A percentile compares a stretch with the other conserved stretches of the same genome.
Conservation (phyloP, 2,113 vertebrate species). For the Proteles cristata region DNA sequence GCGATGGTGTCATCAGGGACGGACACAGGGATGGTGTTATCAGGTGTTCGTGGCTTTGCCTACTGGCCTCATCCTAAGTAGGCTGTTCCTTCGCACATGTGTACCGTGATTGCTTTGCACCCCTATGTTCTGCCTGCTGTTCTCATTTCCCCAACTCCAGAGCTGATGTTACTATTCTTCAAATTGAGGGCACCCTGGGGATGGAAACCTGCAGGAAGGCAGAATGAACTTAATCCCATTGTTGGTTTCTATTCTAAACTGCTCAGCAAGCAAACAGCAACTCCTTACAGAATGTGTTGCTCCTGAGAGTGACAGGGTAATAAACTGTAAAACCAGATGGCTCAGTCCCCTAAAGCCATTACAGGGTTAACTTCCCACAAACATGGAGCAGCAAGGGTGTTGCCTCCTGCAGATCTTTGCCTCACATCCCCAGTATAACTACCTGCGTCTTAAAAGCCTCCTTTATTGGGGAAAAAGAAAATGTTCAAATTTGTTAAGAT, state of each 20-base stretch:
- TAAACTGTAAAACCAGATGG: constrained; percentile 37
- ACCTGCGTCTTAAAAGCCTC: not conserved
- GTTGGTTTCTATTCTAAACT: constrained; percentile 52
- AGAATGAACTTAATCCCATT: constrained; percentile 36
- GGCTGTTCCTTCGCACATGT: not conserved
- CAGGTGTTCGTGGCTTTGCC: not conserved
- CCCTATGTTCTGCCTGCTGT: constrained; percentile 40
- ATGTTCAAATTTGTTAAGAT: constrained; percentile 13
- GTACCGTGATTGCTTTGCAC: not conserved
- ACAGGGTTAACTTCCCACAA: not conserved
- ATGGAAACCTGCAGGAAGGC: constrained; percentile 40
- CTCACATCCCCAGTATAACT: not conserved
- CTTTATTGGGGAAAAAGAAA: not conserved
- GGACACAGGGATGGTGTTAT: not conserved
- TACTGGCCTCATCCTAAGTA: not conserved
- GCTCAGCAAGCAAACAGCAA: constrained; percentile 34
- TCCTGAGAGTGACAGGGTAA: not conserved
- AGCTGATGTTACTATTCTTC: constrained; percentile 9
- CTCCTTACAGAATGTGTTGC: not conserved
- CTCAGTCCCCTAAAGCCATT: not conserved
- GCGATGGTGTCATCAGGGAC: not conserved
- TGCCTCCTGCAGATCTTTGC: not conserved
- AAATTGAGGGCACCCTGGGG: constrained; percentile 51
- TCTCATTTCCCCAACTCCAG: constrained; percentile 55
- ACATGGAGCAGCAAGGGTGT: not conserved